Conservation (phyloP, 35 echinoderm and acorn worm species). For the Diadema setosum region DNA sequence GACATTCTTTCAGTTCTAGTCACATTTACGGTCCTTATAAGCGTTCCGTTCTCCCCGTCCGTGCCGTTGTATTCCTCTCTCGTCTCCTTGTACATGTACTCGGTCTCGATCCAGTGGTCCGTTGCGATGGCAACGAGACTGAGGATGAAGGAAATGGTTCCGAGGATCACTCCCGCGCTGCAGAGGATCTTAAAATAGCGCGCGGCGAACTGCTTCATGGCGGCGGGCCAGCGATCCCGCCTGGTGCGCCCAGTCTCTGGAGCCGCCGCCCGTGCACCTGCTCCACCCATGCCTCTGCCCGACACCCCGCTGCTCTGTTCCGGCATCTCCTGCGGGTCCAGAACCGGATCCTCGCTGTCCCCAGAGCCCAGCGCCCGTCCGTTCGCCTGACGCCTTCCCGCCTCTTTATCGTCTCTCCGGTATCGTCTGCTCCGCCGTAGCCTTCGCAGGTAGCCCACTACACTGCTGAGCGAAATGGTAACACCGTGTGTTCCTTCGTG, state of each 20-base stretch:
- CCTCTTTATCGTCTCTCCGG: constrained; percentile 1
- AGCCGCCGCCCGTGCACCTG: background rate
- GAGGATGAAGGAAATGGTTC: constrained; percentile 28
- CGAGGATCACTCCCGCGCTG: background rate
- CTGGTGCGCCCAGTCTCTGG: background rate
- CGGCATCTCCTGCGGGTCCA: background rate
- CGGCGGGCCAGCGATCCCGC: background rate
- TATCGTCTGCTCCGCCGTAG: constrained; percentile 1
- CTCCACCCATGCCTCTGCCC: background rate
- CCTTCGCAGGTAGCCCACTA: constrained; percentile 6
- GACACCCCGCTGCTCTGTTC: background rate
- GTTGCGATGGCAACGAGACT: constrained; percentile 33
- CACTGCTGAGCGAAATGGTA: background rate
- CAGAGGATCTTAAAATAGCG: constrained; percentile 27
- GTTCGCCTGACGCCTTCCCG: background rate
- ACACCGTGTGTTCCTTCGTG: background rate
- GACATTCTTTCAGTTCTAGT: background rate
- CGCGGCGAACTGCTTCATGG: constrained; percentile 9
- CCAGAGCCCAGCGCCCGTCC: background rate
- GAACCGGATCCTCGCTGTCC: constrained; percentile 10
- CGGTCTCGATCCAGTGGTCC: constrained; percentile 9
- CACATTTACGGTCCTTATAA: no score
- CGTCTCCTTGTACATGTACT: background rate
- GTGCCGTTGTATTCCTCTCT: background rate
- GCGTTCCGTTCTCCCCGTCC: background rate